Evolutionary conservation across 2,113 vertebrate genomes (phyloP).

Genomic region (Cercopithecus mona): DNA sequence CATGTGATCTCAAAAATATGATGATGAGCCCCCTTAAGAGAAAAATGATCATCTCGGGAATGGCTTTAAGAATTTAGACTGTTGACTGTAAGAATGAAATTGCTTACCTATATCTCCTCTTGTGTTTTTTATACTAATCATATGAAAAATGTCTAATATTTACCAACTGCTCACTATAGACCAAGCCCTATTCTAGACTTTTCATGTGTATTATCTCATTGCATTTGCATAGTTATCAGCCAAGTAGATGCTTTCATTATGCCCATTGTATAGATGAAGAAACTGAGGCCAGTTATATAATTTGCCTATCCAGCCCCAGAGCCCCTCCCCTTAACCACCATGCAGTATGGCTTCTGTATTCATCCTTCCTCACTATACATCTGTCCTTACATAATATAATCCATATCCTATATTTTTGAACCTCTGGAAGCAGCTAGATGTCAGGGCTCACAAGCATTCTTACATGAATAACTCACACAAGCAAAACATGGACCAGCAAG

Average conservation of each 20-base stretch:
- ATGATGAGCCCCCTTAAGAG: conserved; percentile 6
- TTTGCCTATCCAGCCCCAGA: background rate
- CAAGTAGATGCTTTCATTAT: background rate
- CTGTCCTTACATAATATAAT: background rate
- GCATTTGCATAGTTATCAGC: background rate
- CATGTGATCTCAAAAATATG: background rate
- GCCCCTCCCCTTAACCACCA: background rate
- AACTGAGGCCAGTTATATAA: background rate
- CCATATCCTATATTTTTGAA: background rate
- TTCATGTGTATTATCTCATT: background rate
- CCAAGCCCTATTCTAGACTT: background rate
- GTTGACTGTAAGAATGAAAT: background rate
- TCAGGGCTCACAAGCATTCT: background rate
- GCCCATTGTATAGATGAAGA: background rate
- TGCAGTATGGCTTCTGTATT: background rate
- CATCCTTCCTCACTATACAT: background rate
- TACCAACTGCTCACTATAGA: background rate
- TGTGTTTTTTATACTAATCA: background rate
- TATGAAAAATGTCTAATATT: background rate
- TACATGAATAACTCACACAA: background rate
- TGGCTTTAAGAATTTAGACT: background rate
- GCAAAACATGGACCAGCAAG: background rate
- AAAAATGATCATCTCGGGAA: background rate
- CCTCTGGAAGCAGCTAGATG: background rate
- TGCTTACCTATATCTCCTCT: background rate